Evolutionary conservation across 2,797 vertebrate genomes (phyloP).

Genomic region (Poeciliopsis paucimaculata): DNA sequence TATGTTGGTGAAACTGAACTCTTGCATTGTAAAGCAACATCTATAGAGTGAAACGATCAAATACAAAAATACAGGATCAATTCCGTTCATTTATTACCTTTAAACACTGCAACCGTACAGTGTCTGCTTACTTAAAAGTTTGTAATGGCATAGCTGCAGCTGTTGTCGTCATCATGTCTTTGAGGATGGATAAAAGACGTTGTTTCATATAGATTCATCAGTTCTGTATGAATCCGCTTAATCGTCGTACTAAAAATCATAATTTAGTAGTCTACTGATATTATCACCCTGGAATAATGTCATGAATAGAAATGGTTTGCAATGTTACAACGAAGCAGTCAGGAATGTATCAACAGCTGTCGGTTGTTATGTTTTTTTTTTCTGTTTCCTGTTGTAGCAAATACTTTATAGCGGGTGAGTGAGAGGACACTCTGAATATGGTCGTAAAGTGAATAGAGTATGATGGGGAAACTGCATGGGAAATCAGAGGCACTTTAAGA

Average conservation of each 20-base stretch:
- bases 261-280: background rate
- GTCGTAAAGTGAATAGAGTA: background rate
- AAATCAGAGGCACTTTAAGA: slow-evolving; percentile 4
- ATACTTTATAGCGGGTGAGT: background rate
- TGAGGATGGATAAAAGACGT: background rate
- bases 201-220: background rate
- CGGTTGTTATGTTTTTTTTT: background rate
- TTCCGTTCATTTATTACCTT: background rate
- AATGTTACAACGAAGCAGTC: background rate
- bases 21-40: background rate
- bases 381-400: background rate
- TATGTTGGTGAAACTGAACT: background rate
- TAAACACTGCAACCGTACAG: background rate
- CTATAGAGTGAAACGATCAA: background rate
- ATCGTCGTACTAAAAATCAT: background rate
- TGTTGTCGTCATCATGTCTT: background rate
- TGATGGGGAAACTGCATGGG: background rate
- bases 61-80: background rate
- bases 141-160: background rate
- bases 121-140: background rate
- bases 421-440: background rate
- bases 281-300: background rate
- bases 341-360: slow-evolving; percentile 7
- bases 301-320: background rate
- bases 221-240: background rate